Conservation (phyloP, 2,113 vertebrate species). For the Alaudala cheleensis region DNA sequence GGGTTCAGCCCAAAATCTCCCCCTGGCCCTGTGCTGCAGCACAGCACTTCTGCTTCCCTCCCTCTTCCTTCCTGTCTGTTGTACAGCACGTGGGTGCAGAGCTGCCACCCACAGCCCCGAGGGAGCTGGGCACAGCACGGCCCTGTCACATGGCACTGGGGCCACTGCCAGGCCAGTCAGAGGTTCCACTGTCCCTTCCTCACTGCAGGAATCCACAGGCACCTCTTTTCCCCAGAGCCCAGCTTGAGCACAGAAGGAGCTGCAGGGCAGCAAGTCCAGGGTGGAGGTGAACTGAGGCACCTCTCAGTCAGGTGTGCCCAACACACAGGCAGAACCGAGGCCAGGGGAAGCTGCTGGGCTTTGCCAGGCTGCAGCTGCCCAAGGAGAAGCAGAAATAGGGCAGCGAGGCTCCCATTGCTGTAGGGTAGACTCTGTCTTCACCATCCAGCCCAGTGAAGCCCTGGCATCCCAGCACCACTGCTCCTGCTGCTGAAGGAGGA, state of each 20-base stretch:
- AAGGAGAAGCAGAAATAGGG: neutral
- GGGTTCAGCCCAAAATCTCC: neutral
- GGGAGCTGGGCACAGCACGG: accelerated
- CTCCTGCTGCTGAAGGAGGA: neutral
- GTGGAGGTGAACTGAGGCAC: neutral
- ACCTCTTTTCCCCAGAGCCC: neutral
- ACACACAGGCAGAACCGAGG: accelerated
- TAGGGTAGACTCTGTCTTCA: neutral
- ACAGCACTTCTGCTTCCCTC: constrained; percentile 43
- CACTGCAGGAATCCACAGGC: accelerated
- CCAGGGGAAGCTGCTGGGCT: neutral
- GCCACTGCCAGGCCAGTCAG: neutral
- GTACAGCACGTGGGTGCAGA: accelerated
- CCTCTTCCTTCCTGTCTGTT: constrained; percentile 40
- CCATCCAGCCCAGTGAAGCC: neutral
- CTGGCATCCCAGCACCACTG: accelerated
- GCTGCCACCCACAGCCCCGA: neutral
- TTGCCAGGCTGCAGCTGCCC: neutral
- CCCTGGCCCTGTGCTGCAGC: accelerated
- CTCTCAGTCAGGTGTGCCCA: neutral
- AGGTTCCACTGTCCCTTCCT: neutral
- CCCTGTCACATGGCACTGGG: accelerated
- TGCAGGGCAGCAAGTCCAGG: accelerated
- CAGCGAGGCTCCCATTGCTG: accelerated
- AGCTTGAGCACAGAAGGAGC: neutral